Evolutionary conservation across 2,113 vertebrate genomes (phyloP).

Genomic region (Hydrochoerus hydrochaeris): DNA sequence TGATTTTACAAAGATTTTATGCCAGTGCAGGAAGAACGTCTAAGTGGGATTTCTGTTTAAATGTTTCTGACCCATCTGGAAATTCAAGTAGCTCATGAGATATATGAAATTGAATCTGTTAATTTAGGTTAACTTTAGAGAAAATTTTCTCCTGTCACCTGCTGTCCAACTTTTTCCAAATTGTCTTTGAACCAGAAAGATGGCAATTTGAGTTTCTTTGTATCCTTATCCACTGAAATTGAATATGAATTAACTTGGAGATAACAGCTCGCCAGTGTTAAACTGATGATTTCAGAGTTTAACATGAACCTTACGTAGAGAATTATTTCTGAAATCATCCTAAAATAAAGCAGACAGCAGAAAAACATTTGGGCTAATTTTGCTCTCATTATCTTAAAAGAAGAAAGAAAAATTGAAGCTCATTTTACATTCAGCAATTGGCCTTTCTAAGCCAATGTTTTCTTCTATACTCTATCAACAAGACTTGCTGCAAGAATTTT

Average conservation of each 20-base stretch:
- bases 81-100: slow-evolving; percentile 62
- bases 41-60: slow-evolving; percentile 45
- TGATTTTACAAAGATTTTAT: slow-evolving; percentile 56
- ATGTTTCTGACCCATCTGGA: slow-evolving; percentile 67
- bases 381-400: slow-evolving; percentile 71
- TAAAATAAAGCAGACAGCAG: slow-evolving; percentile 70
- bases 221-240: slow-evolving; percentile 65
- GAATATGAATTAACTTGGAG: slow-evolving; percentile 71
- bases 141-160: slow-evolving; percentile 61
- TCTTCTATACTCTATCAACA: background rate
- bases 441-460: slow-evolving; percentile 54
- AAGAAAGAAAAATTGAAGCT: slow-evolving; percentile 53
- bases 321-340: slow-evolving; percentile 62
- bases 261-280: slow-evolving; percentile 64
- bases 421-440: slow-evolving; percentile 26
- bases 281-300: slow-evolving; percentile 63
- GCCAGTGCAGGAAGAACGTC: slow-evolving; percentile 15
- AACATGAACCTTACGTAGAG: slow-evolving; percentile 35
- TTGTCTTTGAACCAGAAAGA: slow-evolving; percentile 61
- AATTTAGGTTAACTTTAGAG: slow-evolving; percentile 79
- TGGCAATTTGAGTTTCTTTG: slow-evolving; percentile 65
- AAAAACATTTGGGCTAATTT: slow-evolving; percentile 63
- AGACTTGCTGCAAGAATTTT: background rate
- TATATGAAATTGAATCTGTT: slow-evolving; percentile 76
- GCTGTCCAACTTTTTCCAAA: slow-evolving; percentile 66